phyloP scores from a whole-genome alignment of 2,888 invertebrate species.

The Muscina levida region DNA sequence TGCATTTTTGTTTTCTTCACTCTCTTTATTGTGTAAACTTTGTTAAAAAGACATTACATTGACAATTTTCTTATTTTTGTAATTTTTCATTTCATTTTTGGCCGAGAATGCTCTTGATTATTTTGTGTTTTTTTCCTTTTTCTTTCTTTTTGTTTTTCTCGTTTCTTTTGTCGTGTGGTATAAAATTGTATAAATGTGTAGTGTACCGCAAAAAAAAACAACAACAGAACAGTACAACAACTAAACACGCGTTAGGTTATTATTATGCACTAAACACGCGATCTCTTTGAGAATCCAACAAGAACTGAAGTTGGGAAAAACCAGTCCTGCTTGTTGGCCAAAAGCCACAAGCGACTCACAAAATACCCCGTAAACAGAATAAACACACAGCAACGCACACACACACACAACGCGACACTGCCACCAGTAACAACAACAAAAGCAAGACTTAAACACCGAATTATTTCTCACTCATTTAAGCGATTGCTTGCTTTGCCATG shows the following conservation, averaged over 20 bases:
- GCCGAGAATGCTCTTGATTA: constrained; percentile 14
- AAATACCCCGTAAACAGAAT: constrained; percentile 38
- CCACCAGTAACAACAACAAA: constrained; percentile 35
- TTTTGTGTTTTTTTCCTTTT: constrained; percentile 46
- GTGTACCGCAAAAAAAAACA: constrained; percentile 25
- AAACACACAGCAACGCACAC: constrained; percentile 19
- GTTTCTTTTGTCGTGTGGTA: constrained; percentile 12
- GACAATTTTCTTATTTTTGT: too few species aligned
- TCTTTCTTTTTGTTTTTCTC: constrained; percentile 36
- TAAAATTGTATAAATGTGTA: not conserved
- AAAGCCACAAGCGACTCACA: constrained; percentile 67
- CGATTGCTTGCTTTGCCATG: not conserved
- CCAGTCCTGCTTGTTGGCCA: constrained; percentile 77
- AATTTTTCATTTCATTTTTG: not conserved
- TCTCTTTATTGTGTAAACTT: too few species aligned
- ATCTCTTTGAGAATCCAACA: constrained; percentile 80
- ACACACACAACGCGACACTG: constrained; percentile 34
- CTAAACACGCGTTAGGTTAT: constrained; percentile 64
- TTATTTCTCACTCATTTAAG: constrained; percentile 29
- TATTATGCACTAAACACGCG: constrained; percentile 67
- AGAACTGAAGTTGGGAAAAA: constrained; percentile 80
- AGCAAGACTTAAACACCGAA: constrained; percentile 4
- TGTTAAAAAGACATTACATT: too few species aligned
- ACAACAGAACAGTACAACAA: constrained; percentile 60
- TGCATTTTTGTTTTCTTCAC: too few species aligned